phyloP scores from a whole-genome alignment of 30 jellyfish, hydroid and myxozoan genomes.

The Pelagia noctiluca region DNA sequence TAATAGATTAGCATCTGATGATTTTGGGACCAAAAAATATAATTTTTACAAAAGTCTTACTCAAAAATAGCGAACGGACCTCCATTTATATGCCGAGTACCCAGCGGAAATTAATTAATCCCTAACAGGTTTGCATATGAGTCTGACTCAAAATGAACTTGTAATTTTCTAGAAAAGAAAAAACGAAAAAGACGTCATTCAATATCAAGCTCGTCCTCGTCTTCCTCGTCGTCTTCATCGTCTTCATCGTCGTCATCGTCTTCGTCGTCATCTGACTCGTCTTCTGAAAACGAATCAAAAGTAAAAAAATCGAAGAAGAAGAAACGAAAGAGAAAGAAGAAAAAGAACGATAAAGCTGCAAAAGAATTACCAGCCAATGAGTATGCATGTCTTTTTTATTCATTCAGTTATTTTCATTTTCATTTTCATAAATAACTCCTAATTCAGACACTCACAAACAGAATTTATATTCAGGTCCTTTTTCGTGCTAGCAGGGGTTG shows the following conservation, averaged over 20 bases:
- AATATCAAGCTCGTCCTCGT: neutral
- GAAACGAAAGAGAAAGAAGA: constrained; percentile 45
- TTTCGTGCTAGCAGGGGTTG: neutral
- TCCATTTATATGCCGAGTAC: too few relatives aligned
- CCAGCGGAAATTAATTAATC: neutral
- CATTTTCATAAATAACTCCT: neutral
- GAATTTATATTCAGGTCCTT: neutral
- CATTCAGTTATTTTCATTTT: neutral
- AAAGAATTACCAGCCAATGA: neutral
- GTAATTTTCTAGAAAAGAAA: neutral
- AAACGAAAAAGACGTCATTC: constrained; percentile 31
- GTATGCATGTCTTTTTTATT: neutral
- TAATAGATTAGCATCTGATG: too few relatives aligned
- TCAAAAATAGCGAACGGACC: too few relatives aligned
- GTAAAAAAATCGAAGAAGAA: constrained; percentile 39
- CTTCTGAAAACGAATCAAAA: constrained; percentile 24
- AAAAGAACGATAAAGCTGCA: constrained; percentile 1
- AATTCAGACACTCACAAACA: too few relatives aligned
- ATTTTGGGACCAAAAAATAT: too few relatives aligned
- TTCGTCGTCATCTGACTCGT: constrained; percentile 16
- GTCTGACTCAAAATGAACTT: neutral
- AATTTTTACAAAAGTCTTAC: too few relatives aligned
- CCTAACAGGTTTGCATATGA: neutral
- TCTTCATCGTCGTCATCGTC: constrained; percentile 60
- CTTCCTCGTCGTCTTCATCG: constrained; percentile 16